phyloP scores from a whole-genome alignment of 2,797 vertebrate genomes.

The Pangasius sanitwongsei region DNA sequence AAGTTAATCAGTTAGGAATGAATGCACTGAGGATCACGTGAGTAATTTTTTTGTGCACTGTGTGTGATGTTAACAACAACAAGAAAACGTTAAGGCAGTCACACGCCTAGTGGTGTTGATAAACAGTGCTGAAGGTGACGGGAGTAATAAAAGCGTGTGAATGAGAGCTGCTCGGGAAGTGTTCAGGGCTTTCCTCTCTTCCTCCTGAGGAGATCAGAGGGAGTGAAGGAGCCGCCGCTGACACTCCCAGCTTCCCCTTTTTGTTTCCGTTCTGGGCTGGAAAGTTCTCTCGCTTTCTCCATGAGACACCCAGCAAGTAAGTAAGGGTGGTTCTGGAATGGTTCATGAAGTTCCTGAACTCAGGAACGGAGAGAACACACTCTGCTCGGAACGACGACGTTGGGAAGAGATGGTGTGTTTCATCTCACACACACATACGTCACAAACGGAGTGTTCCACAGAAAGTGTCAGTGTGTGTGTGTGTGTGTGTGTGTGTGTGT shows the following conservation, averaged over 20 bases:
- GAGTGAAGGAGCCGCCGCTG: slow-evolving; percentile 26
- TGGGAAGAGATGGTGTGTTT: slow-evolving; percentile 25
- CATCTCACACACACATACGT: background rate
- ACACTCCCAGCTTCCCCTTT: slow-evolving; percentile 41
- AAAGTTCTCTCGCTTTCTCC: slow-evolving; percentile 31
- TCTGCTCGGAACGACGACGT: slow-evolving; percentile 1
- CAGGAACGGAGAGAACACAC: background rate
- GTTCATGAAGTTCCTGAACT: background rate
- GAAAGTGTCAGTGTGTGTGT: background rate
- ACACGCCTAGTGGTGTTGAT: background rate
- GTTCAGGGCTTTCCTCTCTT: slow-evolving; percentile 52
- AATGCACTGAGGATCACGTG: background rate
- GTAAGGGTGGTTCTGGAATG: background rate
- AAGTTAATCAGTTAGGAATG: background rate
- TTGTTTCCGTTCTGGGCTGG: slow-evolving; percentile 35
- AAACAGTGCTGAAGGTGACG: background rate
- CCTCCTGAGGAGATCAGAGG: slow-evolving; percentile 40
- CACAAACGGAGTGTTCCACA: background rate
- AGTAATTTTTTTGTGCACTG: background rate
- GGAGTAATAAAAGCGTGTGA: slow-evolving; percentile 32
- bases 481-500: background rate
- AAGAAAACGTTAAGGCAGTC: background rate
- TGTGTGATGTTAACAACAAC: background rate
- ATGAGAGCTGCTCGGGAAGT: slow-evolving; percentile 35
- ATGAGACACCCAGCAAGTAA: background rate